Base-by-base conservation (phyloP, 2,797 vertebrate species). In the Craterocephalus amniculus region DNA sequence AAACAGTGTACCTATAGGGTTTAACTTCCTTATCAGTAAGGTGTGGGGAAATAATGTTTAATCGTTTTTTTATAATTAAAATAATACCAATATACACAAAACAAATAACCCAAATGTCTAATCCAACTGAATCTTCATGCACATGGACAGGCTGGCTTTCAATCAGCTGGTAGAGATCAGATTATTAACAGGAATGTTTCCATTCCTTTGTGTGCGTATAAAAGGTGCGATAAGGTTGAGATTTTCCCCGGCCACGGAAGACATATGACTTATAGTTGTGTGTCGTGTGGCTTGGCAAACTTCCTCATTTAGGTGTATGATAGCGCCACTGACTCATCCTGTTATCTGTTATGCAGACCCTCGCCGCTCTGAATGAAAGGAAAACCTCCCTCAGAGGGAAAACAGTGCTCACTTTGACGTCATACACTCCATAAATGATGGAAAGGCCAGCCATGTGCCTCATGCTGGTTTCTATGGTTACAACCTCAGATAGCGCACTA, bases 381-480 rank as follows among this genome's bases (percentile, higher is more conserved):
- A 85, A 90, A 87, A 86, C 73, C 72, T 80, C 80, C 72, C 72
- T 76, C 76, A 9, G 75, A 80, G 84, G 79, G 63, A 89, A 85
- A 87, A 87, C 71, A 80, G 69, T 52, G 85, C 78, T 80, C 79
- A 78, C 75, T 88, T 87, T 93, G 88, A 92, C 91, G 89, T 94
- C 90, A 93, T 11, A 34, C 32, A 56, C 73, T 76, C 72, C 43
- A 62, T 77, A 89, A 91, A 89, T 82, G 88, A 90, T 78, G 84
- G 87, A 89, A 90, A 91, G 88, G 89, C 84, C 87, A 83, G 72
- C 35, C 22, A 77, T 79, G 80, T 76, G 66, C 82, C 78, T 84
- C 86, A 69, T 51, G 20, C 71, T 58, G 67, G 93, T 94, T 92
- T 77, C 91, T 84, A 93, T 93, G 90, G 93, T 73, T 80, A 95